Percentiles rank a stretch among this genome's conserved stretches.
Evolutionary conservation across 2,888 invertebrate species (phyloP).

Genomic region (Prosapia bicincta): DNA sequence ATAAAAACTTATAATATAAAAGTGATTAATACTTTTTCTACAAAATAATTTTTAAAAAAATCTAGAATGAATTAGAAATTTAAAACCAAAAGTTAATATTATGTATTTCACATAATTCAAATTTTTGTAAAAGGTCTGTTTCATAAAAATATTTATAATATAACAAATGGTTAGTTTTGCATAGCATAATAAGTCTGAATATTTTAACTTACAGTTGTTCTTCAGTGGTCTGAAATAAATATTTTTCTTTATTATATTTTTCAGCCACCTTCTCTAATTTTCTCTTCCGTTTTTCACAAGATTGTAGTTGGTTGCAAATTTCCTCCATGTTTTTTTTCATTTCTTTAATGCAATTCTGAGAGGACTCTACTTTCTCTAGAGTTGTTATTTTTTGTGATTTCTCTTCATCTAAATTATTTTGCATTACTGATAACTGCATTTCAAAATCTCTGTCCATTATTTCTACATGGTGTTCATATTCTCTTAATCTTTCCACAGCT

Average conservation of each 20-base stretch:
- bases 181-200: too few species aligned
- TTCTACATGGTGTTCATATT: slow-evolving; percentile 13
- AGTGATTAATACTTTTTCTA: too few species aligned
- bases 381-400: background rate
- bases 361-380: background rate
- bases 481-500: slow-evolving; percentile 9
- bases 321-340: background rate
- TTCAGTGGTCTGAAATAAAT: background rate
- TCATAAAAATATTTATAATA: too few species aligned
- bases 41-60: too few species aligned
- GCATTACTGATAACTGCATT: background rate
- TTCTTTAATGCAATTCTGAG: background rate
- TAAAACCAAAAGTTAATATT: too few species aligned
- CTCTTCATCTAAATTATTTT: background rate
- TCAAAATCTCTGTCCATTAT: background rate
- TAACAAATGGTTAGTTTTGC: too few species aligned
- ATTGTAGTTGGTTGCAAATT: background rate
- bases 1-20: too few species aligned
- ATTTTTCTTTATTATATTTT: background rate
- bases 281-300: background rate
- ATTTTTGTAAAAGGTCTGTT: too few species aligned
- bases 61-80: too few species aligned
- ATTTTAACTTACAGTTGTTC: background rate
- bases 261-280: background rate
- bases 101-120: too few species aligned